Evolutionary conservation across 2,888 invertebrate species (phyloP).

Genomic region (Antheraea yamamai): DNA sequence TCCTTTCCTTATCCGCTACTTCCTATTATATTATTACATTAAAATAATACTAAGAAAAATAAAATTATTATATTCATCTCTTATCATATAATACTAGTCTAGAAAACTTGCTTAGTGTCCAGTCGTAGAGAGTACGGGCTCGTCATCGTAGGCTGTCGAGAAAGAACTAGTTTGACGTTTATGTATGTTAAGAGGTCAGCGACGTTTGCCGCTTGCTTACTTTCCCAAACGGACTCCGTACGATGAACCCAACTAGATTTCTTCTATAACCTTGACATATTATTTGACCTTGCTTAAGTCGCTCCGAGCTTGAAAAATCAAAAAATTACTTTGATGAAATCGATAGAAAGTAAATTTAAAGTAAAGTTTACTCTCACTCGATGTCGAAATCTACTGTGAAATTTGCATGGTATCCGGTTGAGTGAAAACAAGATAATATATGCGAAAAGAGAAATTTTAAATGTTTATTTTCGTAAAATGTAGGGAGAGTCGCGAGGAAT

Average conservation of each 20-base stretch:
- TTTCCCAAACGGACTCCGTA: conserved; percentile 71
- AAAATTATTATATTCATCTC: neutral
- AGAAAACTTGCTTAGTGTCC: conserved; percentile 43
- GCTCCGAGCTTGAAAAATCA: conserved; percentile 55
- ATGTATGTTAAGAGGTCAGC: conserved; percentile 78
- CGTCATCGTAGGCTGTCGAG: conserved; percentile 45
- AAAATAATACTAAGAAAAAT: neutral
- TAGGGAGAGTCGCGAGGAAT: conserved; percentile 71
- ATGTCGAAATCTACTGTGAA: conserved; percentile 65
- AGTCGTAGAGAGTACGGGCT: conserved; percentile 34
- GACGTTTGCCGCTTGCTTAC: conserved; percentile 64
- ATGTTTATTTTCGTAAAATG: conserved; percentile 77
- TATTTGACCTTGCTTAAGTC: conserved; percentile 72
- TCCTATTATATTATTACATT: neutral
- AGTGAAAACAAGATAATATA: conserved; percentile 80
- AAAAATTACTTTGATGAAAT: conserved; percentile 42
- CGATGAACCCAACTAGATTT: conserved; percentile 76
- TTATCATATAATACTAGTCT: conserved; percentile 41
- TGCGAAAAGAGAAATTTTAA: conserved; percentile 81
- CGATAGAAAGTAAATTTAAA: conserved; percentile 71
- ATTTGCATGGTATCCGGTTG: conserved; percentile 68
- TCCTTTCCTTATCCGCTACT: conserved; percentile 43
- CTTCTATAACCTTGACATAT: conserved; percentile 81
- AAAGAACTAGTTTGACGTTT: conserved; percentile 66
- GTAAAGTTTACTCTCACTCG: conserved; percentile 74